A percentile compares a stretch with the other conserved stretches of the same genome.
phyloP scores from a whole-genome alignment of 2,113 vertebrate species.

The Chaetura pelagica region DNA sequence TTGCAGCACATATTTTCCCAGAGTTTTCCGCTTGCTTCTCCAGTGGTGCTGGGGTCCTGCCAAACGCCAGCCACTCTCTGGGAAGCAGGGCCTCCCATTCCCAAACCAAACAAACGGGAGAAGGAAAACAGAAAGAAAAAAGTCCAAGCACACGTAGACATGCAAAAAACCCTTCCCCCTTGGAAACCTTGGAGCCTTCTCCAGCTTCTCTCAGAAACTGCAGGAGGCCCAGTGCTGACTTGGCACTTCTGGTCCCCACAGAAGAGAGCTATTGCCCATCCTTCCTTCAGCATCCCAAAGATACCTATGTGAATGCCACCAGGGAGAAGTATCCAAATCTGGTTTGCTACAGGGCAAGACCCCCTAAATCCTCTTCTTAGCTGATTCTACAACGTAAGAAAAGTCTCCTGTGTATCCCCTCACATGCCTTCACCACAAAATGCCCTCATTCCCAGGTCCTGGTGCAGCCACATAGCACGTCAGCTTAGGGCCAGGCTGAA shows the following conservation, averaged over 20 bases:
- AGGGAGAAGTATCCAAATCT: neutral
- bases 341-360: neutral
- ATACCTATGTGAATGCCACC: accelerated
- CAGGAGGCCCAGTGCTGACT: constrained; percentile 55
- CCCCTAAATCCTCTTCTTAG: neutral
- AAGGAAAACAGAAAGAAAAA: neutral
- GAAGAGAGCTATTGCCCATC: neutral
- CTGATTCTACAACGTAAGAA: neutral
- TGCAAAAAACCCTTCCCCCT: neutral
- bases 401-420: neutral
- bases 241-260: constrained; percentile 5
- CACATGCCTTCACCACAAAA: neutral
- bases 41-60: constrained; percentile 62
- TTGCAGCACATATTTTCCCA: constrained; percentile 65
- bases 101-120: constrained; percentile 65
- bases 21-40: constrained; percentile 66
- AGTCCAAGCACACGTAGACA: neutral
- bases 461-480: neutral
- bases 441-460: neutral
- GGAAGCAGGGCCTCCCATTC: constrained; percentile 54
- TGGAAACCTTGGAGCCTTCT: constrained; percentile 26
- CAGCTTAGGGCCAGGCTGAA: neutral
- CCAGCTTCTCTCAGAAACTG: constrained; percentile 14
- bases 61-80: constrained; percentile 63
- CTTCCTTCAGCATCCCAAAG: neutral